Percentiles rank a stretch among this genome's conserved stretches.
phyloP scores from a whole-genome alignment of 1,140 invertebrate genomes.

The Manduca sexta region DNA sequence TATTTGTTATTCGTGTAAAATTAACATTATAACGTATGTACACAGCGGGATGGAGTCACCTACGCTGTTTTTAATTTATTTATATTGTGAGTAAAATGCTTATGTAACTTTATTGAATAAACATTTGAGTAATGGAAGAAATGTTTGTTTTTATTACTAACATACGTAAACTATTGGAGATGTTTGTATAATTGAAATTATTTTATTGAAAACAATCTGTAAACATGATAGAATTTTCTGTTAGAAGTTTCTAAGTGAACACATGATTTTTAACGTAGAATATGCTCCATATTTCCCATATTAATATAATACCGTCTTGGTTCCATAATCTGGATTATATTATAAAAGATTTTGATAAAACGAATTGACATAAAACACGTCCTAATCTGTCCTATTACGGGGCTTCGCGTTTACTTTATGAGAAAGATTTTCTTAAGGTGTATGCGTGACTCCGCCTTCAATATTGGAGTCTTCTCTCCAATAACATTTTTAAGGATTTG shows the following conservation, averaged over 20 bases:
- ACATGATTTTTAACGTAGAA: too few species aligned
- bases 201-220: too few species aligned
- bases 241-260: too few species aligned
- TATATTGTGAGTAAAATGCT: too few species aligned
- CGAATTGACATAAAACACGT: slow-evolving; percentile 5
- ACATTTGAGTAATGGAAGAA: too few species aligned
- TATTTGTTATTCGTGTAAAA: slow-evolving; percentile 11
- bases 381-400: slow-evolving; percentile 4
- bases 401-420: slow-evolving; percentile 13
- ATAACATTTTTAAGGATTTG: slow-evolving; percentile 39
- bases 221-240: too few species aligned
- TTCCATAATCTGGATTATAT: background rate
- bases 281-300: too few species aligned
- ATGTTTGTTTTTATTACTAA: too few species aligned
- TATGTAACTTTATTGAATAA: too few species aligned
- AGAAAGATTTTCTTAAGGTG: slow-evolving; percentile 15
- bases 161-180: too few species aligned
- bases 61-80: slow-evolving; percentile 7
- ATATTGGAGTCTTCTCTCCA: slow-evolving; percentile 14
- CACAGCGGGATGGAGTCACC: slow-evolving; percentile 9
- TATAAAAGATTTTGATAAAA: background rate
- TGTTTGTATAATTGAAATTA: too few species aligned
- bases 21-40: slow-evolving; percentile 15
- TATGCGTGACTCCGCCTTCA: slow-evolving; percentile 9
- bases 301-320: too few species aligned